Evolutionary conservation across 2,888 invertebrate genomes (phyloP).

Genomic region (Andrena fulva): DNA sequence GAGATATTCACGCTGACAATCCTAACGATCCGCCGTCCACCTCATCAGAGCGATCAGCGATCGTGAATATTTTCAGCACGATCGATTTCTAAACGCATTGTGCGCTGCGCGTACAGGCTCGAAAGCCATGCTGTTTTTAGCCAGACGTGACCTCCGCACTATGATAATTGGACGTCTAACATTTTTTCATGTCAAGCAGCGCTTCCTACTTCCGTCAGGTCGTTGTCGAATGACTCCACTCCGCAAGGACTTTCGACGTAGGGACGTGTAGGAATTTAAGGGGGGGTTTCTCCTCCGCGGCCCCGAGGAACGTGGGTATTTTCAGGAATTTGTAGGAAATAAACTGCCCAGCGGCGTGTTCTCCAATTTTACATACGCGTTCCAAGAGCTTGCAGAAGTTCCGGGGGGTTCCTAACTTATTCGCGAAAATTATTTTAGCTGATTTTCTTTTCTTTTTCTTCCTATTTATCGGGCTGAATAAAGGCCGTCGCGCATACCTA

Average conservation of each 20-base stretch:
- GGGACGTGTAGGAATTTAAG: constrained; percentile 49
- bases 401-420: no score
- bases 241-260: constrained; percentile 41
- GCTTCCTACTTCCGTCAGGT: constrained; percentile 71
- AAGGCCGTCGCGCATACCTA: no score
- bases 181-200: constrained; percentile 29
- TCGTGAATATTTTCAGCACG: constrained; percentile 34
- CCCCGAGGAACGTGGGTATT: neutral
- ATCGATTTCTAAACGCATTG: constrained; percentile 24
- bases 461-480: no score
- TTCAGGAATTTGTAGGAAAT: neutral
- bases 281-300: neutral
- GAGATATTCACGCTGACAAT: constrained; percentile 1
- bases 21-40: neutral
- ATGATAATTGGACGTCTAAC: constrained; percentile 66
- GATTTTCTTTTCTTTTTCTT: no score
- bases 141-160: constrained; percentile 54
- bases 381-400: no score
- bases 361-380: no score
- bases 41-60: neutral
- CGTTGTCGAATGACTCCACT: constrained; percentile 34
- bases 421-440: no score
- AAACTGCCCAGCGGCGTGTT: no score
- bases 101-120: neutral
- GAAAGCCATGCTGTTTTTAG: constrained; percentile 21